Evolutionary conservation across 1,140 invertebrate species (phyloP).

Genomic region (Lepidurus packardi): DNA sequence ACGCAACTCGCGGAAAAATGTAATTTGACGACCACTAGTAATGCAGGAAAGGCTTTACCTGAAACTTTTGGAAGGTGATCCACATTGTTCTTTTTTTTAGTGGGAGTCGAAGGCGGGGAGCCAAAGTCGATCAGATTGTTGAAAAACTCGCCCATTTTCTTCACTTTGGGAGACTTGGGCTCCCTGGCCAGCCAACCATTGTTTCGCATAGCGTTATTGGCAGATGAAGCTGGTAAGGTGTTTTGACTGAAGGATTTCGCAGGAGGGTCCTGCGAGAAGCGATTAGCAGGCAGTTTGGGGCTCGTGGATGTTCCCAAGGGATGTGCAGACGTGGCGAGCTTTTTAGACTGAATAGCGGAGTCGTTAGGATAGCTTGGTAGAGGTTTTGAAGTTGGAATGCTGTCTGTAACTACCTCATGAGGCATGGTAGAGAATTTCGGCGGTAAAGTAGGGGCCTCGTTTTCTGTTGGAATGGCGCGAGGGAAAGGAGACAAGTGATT

Average conservation of each 20-base stretch:
- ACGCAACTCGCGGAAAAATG: neutral
- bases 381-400: neutral
- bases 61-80: neutral
- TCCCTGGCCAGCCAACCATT: neutral
- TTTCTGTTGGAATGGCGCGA: neutral
- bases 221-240: neutral
- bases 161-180: slow-evolving; percentile 3
- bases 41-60: slow-evolving; percentile 21
- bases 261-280: neutral
- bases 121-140: slow-evolving; percentile 32
- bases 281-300: neutral
- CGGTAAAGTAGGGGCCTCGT: neutral
- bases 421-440: neutral
- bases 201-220: neutral
- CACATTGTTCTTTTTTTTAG: slow-evolving; percentile 8
- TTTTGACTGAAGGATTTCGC: neutral
- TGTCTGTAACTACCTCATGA: neutral
- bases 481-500: neutral
- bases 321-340: neutral
- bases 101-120: slow-evolving; percentile 29
- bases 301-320: neutral
- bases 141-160: slow-evolving; percentile 17
- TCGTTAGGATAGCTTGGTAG: neutral
- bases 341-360: neutral
- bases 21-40: neutral